Evolutionary conservation across 2,797 vertebrate species (phyloP), one percentile per base, ranked within the genome.

Genomic region (Mormyrops attenuatus): DNA sequence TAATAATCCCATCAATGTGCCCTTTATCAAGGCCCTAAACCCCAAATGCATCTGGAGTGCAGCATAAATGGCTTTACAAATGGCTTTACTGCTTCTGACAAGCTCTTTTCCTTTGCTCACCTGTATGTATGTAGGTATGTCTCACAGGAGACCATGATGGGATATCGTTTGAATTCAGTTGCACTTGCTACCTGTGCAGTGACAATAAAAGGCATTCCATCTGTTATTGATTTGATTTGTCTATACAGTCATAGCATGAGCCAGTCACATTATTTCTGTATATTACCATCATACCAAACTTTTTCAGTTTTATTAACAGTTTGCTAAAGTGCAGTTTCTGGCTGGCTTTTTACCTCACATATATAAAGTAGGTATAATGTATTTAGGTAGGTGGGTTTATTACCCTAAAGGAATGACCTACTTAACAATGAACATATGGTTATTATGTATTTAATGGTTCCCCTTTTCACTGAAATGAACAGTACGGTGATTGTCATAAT

Each of bases 381-480:
- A n/a, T 20, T 57, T 88, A 63, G 57, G 30, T 41, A 4, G 38
- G 41, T 47, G 38, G 57, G 44, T 88, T 63, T 38, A 66, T n/a
- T 11, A 11, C 94, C 92, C 92, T 90, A 91, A 91, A 93, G 92
- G 93, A 94, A 94, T 93, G 92, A 93, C 93, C 90, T 92, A 92
- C 90, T 91, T 93, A 88, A 92, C 87, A 90, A 91, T 92, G 94
- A 93, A 49, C 60, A 66, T 53, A 41, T 73, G 63, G 85, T 52
- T 38, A 69, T 87, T 53, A 94, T 92, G 91, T 92, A 91, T 88
- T 66, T 88, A 52, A 55, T 93, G 89, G 91, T 94, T 93, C 91
- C 89, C 91, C 89, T 63, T 17, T 2, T 90, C 91, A 92, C 90
- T 88, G 82, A 90, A 88, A 91, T 91, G 57, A 90, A 93, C 93